phyloP scores from a whole-genome alignment of 2,113 vertebrate genomes.

The Lates calcarifer region DNA sequence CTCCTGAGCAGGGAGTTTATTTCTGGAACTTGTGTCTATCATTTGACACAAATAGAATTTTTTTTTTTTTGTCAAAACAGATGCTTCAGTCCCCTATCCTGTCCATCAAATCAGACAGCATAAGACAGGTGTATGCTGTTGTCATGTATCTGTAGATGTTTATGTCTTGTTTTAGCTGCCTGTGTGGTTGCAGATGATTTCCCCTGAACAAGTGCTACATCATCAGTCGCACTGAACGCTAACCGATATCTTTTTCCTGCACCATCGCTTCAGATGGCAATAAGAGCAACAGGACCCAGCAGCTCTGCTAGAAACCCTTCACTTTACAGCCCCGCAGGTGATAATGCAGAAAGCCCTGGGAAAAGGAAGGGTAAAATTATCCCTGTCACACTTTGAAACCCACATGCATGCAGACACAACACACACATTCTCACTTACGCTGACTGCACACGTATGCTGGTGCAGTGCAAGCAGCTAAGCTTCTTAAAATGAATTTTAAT shows the following conservation, averaged over 20 bases:
- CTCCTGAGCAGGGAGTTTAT: slow-evolving; percentile 22
- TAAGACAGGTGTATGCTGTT: slow-evolving; percentile 19
- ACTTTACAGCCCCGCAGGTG: background rate
- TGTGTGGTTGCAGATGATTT: slow-evolving; percentile 23
- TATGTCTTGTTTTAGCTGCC: slow-evolving; percentile 27
- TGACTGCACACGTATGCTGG: slow-evolving; percentile 11
- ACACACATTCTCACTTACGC: background rate
- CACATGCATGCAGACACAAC: slow-evolving; percentile 10
- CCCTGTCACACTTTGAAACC: slow-evolving; percentile 27
- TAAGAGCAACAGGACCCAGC: slow-evolving; percentile 10
- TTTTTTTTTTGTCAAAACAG: slow-evolving; percentile 7
- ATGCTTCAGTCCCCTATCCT: slow-evolving; percentile 23
- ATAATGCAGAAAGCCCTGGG: slow-evolving; percentile 22
- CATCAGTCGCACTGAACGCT: background rate
- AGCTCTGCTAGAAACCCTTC: background rate
- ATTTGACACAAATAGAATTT: slow-evolving; percentile 38
- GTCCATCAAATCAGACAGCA: slow-evolving; percentile 49
- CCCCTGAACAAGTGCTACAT: slow-evolving; percentile 3
- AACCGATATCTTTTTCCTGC: slow-evolving; percentile 16
- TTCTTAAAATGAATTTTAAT: slow-evolving; percentile 30
- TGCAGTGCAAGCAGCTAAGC: slow-evolving; percentile 16
- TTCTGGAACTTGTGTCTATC: slow-evolving; percentile 20
- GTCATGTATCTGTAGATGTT: slow-evolving; percentile 26
- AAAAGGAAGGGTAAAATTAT: slow-evolving; percentile 10
- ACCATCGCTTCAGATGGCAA: background rate